These are phyloP conservation scores for Tholera decimalis DNA, from an alignment of 2,888 invertebrate species.

Conservation along the genomic window DNA sequence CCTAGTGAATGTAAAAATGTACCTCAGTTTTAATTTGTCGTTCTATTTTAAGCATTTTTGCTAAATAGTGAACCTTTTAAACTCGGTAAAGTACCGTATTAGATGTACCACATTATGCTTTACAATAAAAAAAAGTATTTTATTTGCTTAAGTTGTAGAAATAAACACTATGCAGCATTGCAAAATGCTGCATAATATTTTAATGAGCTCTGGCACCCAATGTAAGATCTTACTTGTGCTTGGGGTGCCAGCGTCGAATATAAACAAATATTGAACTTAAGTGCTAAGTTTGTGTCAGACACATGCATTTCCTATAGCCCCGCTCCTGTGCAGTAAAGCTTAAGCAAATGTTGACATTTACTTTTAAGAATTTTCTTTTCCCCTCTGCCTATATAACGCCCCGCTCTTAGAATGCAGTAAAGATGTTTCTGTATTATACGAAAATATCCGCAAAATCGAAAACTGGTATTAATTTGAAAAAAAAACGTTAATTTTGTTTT, in stretches of 20 bases:
- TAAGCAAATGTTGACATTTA: slow-evolving; percentile 81
- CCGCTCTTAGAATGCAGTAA: slow-evolving; percentile 22
- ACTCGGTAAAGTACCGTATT: too few relatives aligned
- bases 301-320: slow-evolving; percentile 61
- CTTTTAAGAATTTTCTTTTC: slow-evolving; percentile 71
- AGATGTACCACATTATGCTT: too few relatives aligned
- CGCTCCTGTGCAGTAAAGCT: slow-evolving; percentile 66
- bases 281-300: slow-evolving; percentile 61
- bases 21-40: slow-evolving; percentile 8
- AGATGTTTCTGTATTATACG: slow-evolving; percentile 20
- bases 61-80: too few relatives aligned
- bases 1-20: slow-evolving; percentile 21
- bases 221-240: too few relatives aligned
- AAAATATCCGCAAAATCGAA: slow-evolving; percentile 20
- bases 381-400: slow-evolving; percentile 55
- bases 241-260: too few relatives aligned
- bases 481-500: too few relatives aligned
- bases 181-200: too few relatives aligned
- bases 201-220: too few relatives aligned
- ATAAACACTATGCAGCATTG: too few relatives aligned
- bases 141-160: too few relatives aligned
- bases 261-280: slow-evolving; percentile 21
- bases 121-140: too few relatives aligned
- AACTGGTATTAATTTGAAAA: not conserved
- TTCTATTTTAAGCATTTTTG: too few relatives aligned